These are phyloP conservation scores for Galeopterus variegatus DNA, from an alignment of 2,113 vertebrate genomes.

Conservation along the genomic window DNA sequence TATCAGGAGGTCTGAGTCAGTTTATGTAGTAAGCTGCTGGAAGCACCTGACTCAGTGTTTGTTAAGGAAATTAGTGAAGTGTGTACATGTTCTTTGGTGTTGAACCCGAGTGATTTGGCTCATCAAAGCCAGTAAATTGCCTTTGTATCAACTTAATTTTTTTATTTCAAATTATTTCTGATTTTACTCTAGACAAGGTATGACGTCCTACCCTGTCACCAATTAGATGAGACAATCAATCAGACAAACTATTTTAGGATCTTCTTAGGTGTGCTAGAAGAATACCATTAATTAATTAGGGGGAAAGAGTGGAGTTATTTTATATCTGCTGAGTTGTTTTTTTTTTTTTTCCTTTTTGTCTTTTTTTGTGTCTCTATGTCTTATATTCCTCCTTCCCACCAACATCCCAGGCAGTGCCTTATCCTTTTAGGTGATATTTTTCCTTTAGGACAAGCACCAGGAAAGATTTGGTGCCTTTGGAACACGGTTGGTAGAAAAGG, in stretches of 20 bases:
- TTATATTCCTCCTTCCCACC: background rate
- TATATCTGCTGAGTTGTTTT: slow-evolving; percentile 72
- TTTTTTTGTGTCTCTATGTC: too few relatives aligned
- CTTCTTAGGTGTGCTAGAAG: background rate
- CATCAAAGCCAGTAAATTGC: background rate
- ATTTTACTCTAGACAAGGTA: background rate
- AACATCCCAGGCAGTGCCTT: background rate
- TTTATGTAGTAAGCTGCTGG: background rate
- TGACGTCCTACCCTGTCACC: background rate
- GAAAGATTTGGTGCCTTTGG: background rate
- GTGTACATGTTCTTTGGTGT: background rate
- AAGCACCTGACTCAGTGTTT: background rate
- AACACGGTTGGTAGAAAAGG: background rate
- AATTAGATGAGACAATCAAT: background rate
- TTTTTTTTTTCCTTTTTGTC: too few relatives aligned
- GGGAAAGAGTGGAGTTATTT: background rate
- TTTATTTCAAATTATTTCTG: background rate
- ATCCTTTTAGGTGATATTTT: background rate
- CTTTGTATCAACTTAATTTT: background rate
- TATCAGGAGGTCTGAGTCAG: background rate
- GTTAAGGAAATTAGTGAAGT: background rate
- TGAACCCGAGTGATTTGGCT: background rate
- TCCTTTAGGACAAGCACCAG: background rate
- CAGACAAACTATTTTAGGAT: background rate
- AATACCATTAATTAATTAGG: slow-evolving; percentile 65